Conservation (phyloP, 2,797 vertebrate species). For the Esox masquinongy region DNA sequence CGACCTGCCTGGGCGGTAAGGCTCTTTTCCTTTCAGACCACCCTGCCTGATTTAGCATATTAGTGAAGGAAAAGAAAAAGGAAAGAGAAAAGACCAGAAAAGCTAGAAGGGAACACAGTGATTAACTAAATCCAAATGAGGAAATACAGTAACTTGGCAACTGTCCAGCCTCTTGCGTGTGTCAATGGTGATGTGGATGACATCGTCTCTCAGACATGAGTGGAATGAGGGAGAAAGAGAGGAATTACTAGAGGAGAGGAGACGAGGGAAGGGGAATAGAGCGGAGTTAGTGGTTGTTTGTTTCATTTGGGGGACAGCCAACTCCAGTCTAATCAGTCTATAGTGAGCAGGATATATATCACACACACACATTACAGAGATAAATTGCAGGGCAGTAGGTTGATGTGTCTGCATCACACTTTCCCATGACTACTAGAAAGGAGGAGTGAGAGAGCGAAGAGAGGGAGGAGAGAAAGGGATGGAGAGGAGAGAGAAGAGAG, state of each 20-base stretch:
- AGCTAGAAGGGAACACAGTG: too few relatives aligned
- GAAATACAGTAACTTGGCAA: too few relatives aligned
- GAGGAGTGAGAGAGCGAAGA: neutral
- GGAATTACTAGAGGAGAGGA: neutral
- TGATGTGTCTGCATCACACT: slow-evolving; percentile 2
- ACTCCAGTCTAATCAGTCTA: neutral
- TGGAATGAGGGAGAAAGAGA: neutral
- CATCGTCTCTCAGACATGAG: neutral
- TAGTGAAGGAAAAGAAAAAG: too few relatives aligned
- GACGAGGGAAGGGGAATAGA: neutral
- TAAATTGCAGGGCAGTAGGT: neutral
- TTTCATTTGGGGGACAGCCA: neutral
- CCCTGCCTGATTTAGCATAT: too few relatives aligned
- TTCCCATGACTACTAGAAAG: neutral
- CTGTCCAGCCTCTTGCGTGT: neutral
- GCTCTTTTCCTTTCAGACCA: too few relatives aligned
- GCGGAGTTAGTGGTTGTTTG: neutral
- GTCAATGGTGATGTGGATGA: neutral
- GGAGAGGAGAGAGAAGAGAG: neutral
- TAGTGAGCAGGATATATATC: neutral
- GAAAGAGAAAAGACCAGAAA: too few relatives aligned
- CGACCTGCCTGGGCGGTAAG: too few relatives aligned
- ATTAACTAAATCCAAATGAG: too few relatives aligned
- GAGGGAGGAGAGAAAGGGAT: neutral
- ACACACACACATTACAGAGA: neutral